phyloP scores from a whole-genome alignment of 2,113 vertebrate species.

The Fukomys damarensis region DNA sequence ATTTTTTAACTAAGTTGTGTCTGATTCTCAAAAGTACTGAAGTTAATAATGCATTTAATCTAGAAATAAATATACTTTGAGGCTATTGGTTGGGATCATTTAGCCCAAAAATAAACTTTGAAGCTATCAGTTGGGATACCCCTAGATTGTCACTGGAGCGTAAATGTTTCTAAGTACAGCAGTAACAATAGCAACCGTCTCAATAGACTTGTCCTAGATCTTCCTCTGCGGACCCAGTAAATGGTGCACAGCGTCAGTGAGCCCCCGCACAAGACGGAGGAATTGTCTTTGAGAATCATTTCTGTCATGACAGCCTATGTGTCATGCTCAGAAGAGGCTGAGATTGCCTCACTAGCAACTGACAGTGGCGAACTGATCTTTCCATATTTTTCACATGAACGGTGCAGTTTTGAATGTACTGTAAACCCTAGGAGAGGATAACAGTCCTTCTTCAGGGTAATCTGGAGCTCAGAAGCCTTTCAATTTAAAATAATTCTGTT shows the following conservation, averaged over 20 bases:
- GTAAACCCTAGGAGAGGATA: not conserved
- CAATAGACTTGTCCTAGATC: conserved; percentile 53
- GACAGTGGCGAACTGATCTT: not conserved
- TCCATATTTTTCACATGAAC: not conserved
- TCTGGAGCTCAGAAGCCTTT: not conserved
- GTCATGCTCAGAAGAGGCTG: not conserved
- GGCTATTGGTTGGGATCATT: not conserved
- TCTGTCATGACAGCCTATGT: not conserved
- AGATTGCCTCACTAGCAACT: not conserved
- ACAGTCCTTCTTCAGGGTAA: not conserved
- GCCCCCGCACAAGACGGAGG: not conserved
- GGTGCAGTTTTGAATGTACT: not conserved
- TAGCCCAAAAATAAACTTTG: not conserved
- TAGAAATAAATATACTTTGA: not conserved
- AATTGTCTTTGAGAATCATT: not conserved
- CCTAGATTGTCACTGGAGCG: not conserved
- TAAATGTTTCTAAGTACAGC: not conserved
- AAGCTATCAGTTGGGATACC: not conserved
- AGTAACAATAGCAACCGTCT: not conserved
- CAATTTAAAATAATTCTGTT: conserved; percentile 3
- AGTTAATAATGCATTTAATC: not conserved
- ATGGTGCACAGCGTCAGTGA: not conserved
- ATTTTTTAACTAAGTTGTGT: not conserved
- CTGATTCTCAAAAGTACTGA: not conserved
- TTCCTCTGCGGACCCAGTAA: conserved; percentile 16